Evolutionary conservation across 2,888 invertebrate species (phyloP), one percentile per base, ranked within the genome.

Genomic region (Philaethria dido): DNA sequence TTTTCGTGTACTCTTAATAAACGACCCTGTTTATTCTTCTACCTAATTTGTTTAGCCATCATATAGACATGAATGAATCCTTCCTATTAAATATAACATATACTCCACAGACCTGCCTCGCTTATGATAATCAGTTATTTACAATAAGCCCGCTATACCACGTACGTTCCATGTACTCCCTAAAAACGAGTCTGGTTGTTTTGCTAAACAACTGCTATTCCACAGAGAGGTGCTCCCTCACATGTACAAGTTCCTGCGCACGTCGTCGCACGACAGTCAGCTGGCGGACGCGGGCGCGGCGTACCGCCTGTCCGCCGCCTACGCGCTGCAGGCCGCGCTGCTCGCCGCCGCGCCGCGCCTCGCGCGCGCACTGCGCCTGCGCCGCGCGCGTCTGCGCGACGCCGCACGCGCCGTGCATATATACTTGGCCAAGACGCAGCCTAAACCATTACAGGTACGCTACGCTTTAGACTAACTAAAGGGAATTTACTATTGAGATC

Each of bases 161-260:
- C n/a, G n/a, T n/a, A n/a, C n/a, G n/a, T n/a, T n/a, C n/a, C n/a
- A n/a, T n/a, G n/a, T n/a, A n/a, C n/a, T n/a, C n/a, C n/a, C n/a
- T n/a, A n/a, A n/a, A n/a, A n/a, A n/a, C n/a, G n/a, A n/a, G n/a
- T n/a, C n/a, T 48, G 14, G 6, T 42, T 47, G 20, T 47, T 11
- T 20, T 3, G n/a, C n/a, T n/a, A n/a, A 47, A 9, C 5, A 5
- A 2, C 20, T 16, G 6, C 13, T n/a, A 14, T 54, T 8, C 14
- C 62, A 18, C 83, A 96, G 96, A 69, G 95, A 96, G 75, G 94
- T 96, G 0, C 84, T 96, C 18, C 96, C 96, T 0, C 86, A 90
- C 62, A 78, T 97, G 8, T 93, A 93, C 74, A 80, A 84, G 62
- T 94, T 93, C 76, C 86, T 97, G 29, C 87, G 87, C 59, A 89